A percentile compares a stretch with the other conserved stretches of the same genome.
These are phyloP conservation scores for Nothocercus julius DNA, from an alignment of 2,113 vertebrate genomes.

Conservation along the genomic window DNA sequence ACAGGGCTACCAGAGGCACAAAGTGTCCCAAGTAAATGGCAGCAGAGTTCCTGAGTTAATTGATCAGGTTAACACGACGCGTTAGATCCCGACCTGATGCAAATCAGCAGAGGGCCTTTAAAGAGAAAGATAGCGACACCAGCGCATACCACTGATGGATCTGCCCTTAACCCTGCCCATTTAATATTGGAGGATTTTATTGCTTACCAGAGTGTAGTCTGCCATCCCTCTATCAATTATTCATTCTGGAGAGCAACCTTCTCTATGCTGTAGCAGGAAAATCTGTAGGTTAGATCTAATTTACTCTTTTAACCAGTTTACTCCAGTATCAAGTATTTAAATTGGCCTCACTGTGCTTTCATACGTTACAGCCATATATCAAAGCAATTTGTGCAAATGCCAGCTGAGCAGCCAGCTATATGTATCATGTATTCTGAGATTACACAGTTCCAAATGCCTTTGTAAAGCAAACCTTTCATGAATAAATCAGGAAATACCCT, in stretches of 20 bases:
- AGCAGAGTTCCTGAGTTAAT: conserved; percentile 26
- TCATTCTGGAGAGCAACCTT: conserved; percentile 55
- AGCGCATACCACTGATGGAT: background rate
- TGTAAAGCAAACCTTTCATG: conserved; percentile 86
- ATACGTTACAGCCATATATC: conserved; percentile 76
- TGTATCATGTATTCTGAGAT: conserved; percentile 83
- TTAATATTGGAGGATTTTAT: conserved; percentile 67
- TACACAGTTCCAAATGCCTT: conserved; percentile 81
- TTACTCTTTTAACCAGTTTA: conserved; percentile 76
- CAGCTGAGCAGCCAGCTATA: conserved; percentile 76
- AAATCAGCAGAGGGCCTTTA: background rate
- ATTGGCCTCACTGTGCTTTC: conserved; percentile 72
- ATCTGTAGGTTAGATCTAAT: conserved; percentile 71
- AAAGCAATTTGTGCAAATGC: conserved; percentile 83
- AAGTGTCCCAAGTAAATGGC: background rate
- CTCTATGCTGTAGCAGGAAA: conserved; percentile 19
- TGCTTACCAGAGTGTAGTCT: conserved; percentile 53
- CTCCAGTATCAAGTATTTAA: conserved; percentile 76
- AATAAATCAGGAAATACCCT: conserved; percentile 87
- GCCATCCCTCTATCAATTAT: conserved; percentile 68
- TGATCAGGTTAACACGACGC: background rate
- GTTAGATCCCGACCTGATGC: background rate
- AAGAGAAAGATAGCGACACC: background rate
- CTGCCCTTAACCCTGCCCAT: conserved; percentile 31
- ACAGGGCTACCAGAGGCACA: background rate